Evolutionary conservation across 1,140 invertebrate species (phyloP).

Genomic region (Dendroctonus valens): DNA sequence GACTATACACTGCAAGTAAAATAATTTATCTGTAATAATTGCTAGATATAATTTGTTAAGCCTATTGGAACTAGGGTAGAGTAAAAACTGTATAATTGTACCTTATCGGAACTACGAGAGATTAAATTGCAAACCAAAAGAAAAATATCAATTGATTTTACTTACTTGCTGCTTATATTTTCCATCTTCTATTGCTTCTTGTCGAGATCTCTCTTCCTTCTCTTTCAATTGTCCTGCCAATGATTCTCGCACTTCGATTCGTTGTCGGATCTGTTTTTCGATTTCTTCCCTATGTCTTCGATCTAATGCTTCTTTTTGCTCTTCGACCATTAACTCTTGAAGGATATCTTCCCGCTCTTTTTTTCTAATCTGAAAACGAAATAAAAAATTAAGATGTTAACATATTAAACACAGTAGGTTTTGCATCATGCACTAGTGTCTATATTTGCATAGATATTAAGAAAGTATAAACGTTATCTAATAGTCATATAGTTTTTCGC

Average conservation of each 20-base stretch:
- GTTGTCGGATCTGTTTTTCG: slow-evolving; percentile 40
- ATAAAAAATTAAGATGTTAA: too few relatives aligned
- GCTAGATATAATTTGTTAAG: too few relatives aligned
- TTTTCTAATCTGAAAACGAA: slow-evolving; percentile 38
- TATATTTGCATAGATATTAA: too few relatives aligned
- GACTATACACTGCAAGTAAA: too few relatives aligned
- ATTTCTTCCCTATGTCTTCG: slow-evolving; percentile 38
- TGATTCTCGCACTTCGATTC: slow-evolving; percentile 38
- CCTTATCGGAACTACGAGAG: not conserved
- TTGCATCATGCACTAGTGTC: too few relatives aligned
- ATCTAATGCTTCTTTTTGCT: slow-evolving; percentile 42
- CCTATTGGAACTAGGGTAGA: too few relatives aligned
- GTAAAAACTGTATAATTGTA: not conserved
- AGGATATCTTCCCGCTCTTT: slow-evolving; percentile 47
- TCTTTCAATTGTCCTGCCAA: slow-evolving; percentile 44
- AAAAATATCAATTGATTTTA: not conserved
- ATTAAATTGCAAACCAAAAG: not conserved
- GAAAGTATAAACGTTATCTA: too few relatives aligned
- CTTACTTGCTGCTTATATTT: slow-evolving; percentile 44
- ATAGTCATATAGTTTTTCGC: too few relatives aligned
- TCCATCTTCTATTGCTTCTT: slow-evolving; percentile 42
- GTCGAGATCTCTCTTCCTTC: slow-evolving; percentile 35
- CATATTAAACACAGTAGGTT: too few relatives aligned
- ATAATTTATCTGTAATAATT: too few relatives aligned
- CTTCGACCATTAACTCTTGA: slow-evolving; percentile 43